Evolutionary conservation across 2,797 vertebrate species (phyloP).

Genomic region (Anniella stebbinsi): DNA sequence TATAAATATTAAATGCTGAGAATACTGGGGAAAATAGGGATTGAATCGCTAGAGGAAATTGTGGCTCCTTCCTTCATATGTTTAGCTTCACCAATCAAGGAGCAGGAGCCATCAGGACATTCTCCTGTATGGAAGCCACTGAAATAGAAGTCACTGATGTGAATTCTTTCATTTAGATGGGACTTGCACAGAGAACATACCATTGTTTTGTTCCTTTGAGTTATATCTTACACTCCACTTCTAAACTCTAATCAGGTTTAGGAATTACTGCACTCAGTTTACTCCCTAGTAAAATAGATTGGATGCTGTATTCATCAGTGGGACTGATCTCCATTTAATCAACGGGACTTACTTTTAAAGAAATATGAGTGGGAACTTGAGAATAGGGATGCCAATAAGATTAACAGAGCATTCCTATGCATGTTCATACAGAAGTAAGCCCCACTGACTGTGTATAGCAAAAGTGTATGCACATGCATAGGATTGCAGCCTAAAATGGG

Average conservation of each 20-base stretch:
- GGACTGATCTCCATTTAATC: neutral
- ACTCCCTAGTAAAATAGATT: neutral
- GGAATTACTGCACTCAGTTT: neutral
- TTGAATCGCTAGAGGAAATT: neutral
- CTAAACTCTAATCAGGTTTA: no score
- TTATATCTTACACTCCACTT: no score
- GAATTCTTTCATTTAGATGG: neutral
- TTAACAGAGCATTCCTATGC: no score
- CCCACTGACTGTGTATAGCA: no score
- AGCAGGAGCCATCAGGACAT: neutral
- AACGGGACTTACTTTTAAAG: neutral
- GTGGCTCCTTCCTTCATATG: neutral
- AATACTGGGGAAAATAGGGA: neutral
- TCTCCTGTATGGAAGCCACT: neutral
- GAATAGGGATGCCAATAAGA: neutral
- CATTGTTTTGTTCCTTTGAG: neutral
- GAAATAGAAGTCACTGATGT: neutral
- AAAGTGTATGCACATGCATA: no score
- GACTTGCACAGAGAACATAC: neutral
- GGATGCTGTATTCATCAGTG: neutral
- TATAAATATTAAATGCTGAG: neutral
- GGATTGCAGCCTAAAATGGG: no score
- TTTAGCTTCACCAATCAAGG: no score
- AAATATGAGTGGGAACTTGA: neutral
- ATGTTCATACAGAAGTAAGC: no score